Evolutionary conservation across 2,797 vertebrate genomes (phyloP), one percentile per base, ranked within the genome.

Genomic region (Oreortyx pictus): DNA sequence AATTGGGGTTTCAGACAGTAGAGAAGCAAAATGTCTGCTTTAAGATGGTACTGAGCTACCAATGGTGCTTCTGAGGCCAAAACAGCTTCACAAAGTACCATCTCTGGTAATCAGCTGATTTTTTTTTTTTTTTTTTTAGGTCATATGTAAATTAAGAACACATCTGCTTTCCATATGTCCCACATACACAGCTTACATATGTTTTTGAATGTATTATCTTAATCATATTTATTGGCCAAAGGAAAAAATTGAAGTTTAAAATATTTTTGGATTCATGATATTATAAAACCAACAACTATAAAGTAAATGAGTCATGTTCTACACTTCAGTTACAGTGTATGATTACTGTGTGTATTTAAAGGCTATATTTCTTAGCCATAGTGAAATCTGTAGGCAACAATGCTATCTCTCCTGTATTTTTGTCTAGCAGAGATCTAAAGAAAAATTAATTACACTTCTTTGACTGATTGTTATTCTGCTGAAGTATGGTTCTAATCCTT

Each of bases 191-290:
- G 86, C 98, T 95, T 98, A 98, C 98, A 98, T 97, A 97, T 98
- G 98, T 98, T 98, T 93, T 97, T 98, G 98, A 98, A 98, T 97
- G 98, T 98, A 98, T 97, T 98, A 98, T 98, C 98, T 98, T 98
- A 98, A 99, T 98, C 98, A 97, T 98, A 98, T 98, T 98, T 98
- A 98, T 98, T 98, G 98, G 97, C 97, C 97, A 98, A 98, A 98
- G 98, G 96, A 97, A 96, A 95, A 87, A 79, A 85, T 65, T 70
- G 75, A 94, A 95, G 92, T 86, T 56, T 84, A 90, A 96, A 95
- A 93, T 90, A 88, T 89, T 92, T 96, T 94, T 89, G 60, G 92
- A 92, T 86, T 89, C 62, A 82, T 95, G 89, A 77, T 96, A 81
- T 91, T 95, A 88, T 81, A 91, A 89, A 94, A 41, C 94, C 33